Percentiles rank a stretch among this genome's conserved stretches.
Conservation (phyloP, 2,888 invertebrate species). For the Buathra laborator region DNA sequence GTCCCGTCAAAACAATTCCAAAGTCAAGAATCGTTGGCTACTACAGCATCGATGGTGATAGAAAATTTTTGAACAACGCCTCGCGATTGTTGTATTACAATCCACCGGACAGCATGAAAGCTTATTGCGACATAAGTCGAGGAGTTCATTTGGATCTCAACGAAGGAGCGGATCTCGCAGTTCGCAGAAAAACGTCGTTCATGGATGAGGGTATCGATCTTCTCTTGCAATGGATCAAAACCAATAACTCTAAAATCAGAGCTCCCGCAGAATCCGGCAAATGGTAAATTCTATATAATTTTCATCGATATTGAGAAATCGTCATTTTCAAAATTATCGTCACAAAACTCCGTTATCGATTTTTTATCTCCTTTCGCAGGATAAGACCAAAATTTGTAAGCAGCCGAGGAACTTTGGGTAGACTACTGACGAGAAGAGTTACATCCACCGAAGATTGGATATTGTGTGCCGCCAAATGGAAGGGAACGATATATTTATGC, state of each 20-base stretch:
- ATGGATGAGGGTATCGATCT: conserved; percentile 5
- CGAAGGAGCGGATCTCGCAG: conserved; percentile 21
- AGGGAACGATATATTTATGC: conserved; percentile 90
- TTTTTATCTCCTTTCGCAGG: background rate
- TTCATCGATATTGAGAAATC: background rate
- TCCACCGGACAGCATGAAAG: conserved; percentile 18
- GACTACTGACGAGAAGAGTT: background rate
- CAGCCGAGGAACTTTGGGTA: background rate
- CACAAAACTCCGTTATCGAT: too few relatives aligned
- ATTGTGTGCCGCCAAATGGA: conserved; percentile 88
- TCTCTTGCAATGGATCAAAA: conserved; percentile 45
- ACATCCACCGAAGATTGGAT: conserved; percentile 88
- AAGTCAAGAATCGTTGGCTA: conserved; percentile 32
- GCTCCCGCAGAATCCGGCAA: background rate
- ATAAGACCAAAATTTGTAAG: conserved; percentile 12
- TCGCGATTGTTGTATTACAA: conserved; percentile 52
- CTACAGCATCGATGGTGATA: conserved; percentile 46
- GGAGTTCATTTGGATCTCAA: conserved; percentile 41
- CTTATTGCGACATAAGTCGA: conserved; percentile 9
- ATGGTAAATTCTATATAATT: conserved; percentile 8
- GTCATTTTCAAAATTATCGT: background rate
- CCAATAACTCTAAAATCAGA: conserved; percentile 26
- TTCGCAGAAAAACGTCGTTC: background rate
- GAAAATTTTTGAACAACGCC: conserved; percentile 42
- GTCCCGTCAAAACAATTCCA: too few relatives aligned